Evolutionary conservation across 2,113 vertebrate species (phyloP), one percentile per base, ranked within the genome.

Genomic region (Xyrauchen texanus): DNA sequence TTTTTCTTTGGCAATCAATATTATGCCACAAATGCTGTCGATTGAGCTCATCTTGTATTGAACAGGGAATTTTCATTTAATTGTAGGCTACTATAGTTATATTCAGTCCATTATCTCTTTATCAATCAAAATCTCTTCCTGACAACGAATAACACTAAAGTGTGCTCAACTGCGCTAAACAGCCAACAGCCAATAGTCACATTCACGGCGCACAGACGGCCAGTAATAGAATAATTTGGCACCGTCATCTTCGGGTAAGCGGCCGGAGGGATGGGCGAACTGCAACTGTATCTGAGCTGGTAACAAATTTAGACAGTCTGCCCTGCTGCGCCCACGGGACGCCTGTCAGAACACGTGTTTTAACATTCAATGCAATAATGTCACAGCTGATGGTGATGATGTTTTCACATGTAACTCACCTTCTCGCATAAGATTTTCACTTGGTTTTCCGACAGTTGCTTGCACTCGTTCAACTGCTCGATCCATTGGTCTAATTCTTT

Each of bases 401-500:
- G 21, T 1, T 34, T 34, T 34, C 21, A 34, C 21, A 34, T 34
- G 21, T 10, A 2, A 71, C 91, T 91, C 88, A 97, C 96, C 95
- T 97, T 98, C 85, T 98, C 96, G 58, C 97, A 97, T 16, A 98
- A 93, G 79, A 94, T 95, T 93, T 97, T 97, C 84, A 98, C 97
- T 90, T 98, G 96, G 81, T 95, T 95, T 87, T 98, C 96, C 2
- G 94, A 92, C 16, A 98, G 93, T 93, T 98, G 97, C 85, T 95
- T 98, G 91, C 96, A 98, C 86, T 97, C 96, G 76, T 97, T 96
- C 82, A 98, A 93, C 85, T 97, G 96, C 87, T 98, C 96, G 85
- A 98, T 95, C 96, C 97, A 97, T 82, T 96, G 95, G 88, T 98
- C 96, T 88, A 98, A 83, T 89, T 98, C 96, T 93, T 98, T 98